These are phyloP conservation scores for Tetranychus piercei DNA, from an alignment of 2,888 invertebrate species.

Conservation along the genomic window DNA sequence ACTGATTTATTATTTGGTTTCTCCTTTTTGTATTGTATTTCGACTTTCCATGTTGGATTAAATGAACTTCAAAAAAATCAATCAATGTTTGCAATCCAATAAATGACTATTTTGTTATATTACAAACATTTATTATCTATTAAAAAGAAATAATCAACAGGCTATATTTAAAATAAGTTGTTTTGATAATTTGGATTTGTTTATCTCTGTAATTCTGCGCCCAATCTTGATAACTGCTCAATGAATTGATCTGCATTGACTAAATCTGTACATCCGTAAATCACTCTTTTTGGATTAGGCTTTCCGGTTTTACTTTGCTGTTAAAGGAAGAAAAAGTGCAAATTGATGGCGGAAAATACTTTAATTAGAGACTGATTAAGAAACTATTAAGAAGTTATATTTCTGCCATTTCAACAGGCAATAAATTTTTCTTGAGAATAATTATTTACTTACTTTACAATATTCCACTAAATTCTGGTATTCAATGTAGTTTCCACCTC, in stretches of 20 bases:
- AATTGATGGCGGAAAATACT: too few relatives aligned
- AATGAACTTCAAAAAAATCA: too few relatives aligned
- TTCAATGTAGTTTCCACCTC: conserved; percentile 95
- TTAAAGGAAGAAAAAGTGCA: conserved; percentile 15
- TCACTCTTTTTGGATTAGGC: conserved; percentile 38
- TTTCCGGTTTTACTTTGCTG: conserved; percentile 16
- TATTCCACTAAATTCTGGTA: conserved; percentile 95
- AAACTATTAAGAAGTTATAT: background rate
- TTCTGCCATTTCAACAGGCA: too few relatives aligned
- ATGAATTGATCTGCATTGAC: conserved; percentile 85
- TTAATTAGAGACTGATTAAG: background rate
- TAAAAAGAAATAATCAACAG: too few relatives aligned
- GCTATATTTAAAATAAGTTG: background rate
- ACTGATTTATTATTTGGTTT: too few relatives aligned
- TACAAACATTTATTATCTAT: too few relatives aligned
- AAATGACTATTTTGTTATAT: too few relatives aligned
- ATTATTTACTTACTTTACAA: conserved; percentile 45
- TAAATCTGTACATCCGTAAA: conserved; percentile 85
- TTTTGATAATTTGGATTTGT: background rate
- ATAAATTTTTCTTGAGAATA: too few relatives aligned
- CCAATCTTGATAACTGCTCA: conserved; percentile 43
- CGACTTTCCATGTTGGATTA: too few relatives aligned
- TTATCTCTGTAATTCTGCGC: background rate
- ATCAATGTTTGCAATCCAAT: too few relatives aligned
- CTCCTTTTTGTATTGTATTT: too few relatives aligned